Conservation (phyloP, 1,140 invertebrate species). For the Meteorus sp. region DNA sequence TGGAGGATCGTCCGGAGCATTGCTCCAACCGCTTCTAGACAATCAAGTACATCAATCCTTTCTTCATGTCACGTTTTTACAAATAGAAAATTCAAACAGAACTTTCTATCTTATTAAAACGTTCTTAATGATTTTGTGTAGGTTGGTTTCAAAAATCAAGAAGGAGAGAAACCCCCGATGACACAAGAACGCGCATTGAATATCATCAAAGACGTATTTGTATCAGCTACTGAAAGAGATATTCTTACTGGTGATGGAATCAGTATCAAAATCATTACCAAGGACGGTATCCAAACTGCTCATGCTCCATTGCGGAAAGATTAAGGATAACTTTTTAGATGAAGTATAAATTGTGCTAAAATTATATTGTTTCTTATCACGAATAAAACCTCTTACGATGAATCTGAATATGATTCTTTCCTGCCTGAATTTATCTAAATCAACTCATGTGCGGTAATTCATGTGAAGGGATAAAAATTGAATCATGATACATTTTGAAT, state of each 20-base stretch:
- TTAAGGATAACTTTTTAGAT: slow-evolving; percentile 59
- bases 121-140: slow-evolving; percentile 53
- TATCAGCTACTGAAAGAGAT: slow-evolving; percentile 95
- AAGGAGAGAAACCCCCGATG: slow-evolving; percentile 64
- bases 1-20: slow-evolving; percentile 78
- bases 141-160: slow-evolving; percentile 87
- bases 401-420: no score
- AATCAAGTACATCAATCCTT: slow-evolving; percentile 67
- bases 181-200: slow-evolving; percentile 78
- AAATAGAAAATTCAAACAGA: neutral
- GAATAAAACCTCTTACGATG: neutral
- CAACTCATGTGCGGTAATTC: no score
- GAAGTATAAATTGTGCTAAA: neutral
- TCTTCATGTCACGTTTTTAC: slow-evolving; percentile 3
- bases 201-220: slow-evolving; percentile 93
- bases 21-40: slow-evolving; percentile 84
- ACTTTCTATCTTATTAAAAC: neutral
- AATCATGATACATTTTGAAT: neutral
- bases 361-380: neutral
- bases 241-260: slow-evolving; percentile 96
- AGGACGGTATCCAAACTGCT: slow-evolving; percentile 78
- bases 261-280: slow-evolving; percentile 86
- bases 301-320: slow-evolving; percentile 76
- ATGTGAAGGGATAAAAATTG: neutral
- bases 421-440: no score